Conservation (phyloP, 2,888 invertebrate genomes). For the Apantesis nais region DNA sequence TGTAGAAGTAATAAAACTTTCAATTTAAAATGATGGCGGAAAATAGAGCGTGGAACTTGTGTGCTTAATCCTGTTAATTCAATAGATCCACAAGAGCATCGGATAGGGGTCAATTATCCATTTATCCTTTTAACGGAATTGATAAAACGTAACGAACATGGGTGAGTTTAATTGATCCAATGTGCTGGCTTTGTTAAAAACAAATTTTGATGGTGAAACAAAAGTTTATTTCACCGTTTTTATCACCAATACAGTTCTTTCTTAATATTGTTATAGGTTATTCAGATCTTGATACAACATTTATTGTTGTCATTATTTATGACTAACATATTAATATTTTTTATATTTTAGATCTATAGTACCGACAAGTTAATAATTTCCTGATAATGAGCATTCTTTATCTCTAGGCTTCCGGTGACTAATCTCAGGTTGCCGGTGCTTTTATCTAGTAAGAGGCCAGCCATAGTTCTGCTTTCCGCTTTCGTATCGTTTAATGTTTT, state of each 20-base stretch:
- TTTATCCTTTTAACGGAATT: conserved; percentile 85
- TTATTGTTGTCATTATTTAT: not conserved
- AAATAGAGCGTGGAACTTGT: conserved; percentile 70
- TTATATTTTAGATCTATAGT: not conserved
- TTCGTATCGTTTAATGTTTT: not conserved
- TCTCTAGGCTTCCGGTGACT: conserved; percentile 17
- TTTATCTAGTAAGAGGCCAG: conserved; percentile 18
- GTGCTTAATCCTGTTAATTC: conserved; percentile 78
- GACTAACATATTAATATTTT: not conserved
- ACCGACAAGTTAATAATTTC: conserved; percentile 9
- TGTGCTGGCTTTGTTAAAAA: conserved; percentile 75
- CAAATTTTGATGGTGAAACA: conserved; percentile 64
- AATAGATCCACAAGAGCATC: conserved; percentile 75
- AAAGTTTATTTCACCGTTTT: conserved; percentile 52
- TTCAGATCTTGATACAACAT: not conserved
- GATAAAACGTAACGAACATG: conserved; percentile 83
- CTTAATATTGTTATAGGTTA: conserved; percentile 44
- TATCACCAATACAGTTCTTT: conserved; percentile 47
- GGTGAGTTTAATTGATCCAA: conserved; percentile 82
- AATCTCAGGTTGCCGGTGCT: conserved; percentile 8
- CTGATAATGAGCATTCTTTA: conserved; percentile 5
- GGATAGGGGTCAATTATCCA: conserved; percentile 85
- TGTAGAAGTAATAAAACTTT: conserved; percentile 38
- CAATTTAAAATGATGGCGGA: conserved; percentile 47
- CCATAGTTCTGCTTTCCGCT: conserved; percentile 21